Base-by-base conservation (phyloP, 2,797 vertebrate species). In the Phataginus tricuspis region DNA sequence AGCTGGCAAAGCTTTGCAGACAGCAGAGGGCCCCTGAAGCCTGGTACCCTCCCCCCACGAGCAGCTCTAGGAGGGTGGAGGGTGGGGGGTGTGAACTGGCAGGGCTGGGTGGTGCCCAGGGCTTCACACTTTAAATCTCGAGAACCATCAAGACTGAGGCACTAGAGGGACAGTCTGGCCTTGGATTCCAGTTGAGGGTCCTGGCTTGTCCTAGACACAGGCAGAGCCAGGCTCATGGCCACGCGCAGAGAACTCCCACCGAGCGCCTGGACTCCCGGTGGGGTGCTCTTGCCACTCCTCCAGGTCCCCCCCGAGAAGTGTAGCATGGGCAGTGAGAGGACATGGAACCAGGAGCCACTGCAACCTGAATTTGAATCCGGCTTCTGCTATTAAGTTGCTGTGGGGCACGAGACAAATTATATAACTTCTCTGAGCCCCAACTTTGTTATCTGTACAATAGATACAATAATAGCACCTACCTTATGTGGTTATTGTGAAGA, bases 321-420 rank as follows among this genome's bases (percentile, higher is more conserved):
- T 7, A 5, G 21, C 18, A 10, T 91, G 69, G 34, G 7, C 55
- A 45, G 53, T 4, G 18, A 37, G 39, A 75, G 79, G 53, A 74
- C 5, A 0, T 12, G 39, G 63, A 45, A 45, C 29, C 27, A 37
- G 51, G 64, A 64, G 31, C 37, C 8, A 2, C 0, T 5, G 19
- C 4, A 2, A 51, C 53, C 59, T 63, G 72, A 42, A 4, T 69
- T 68, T 59, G 55, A 64, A 51, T 64, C 45, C 37, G 37, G 61
- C 7, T 7, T 61, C 4, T 63, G 59, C 3, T 53, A 37, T 29
- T 71, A n/a, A 61, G 57, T 74, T 31, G 59, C 16, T 88, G 6
- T 68, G 63, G n/a, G 25, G 5, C 16, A 5, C 34, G 39, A 78
- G 34, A 37, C 8, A 63, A 87, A 49, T 23, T 27, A 19, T 23